phyloP scores from a whole-genome alignment of 2,113 vertebrate genomes.

The Eidolon helvum region DNA sequence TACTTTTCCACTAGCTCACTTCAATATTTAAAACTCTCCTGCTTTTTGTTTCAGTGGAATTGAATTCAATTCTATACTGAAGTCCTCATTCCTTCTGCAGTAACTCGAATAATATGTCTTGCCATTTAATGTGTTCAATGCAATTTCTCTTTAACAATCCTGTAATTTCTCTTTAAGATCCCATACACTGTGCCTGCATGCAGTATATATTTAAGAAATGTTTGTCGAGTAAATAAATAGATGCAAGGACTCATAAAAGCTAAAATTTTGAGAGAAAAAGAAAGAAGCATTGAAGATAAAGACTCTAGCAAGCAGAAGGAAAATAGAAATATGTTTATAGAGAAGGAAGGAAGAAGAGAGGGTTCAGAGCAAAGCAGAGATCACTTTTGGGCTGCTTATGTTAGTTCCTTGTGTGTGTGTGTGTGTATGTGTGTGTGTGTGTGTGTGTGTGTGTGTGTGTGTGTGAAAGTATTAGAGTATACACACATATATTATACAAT shows the following conservation, averaged over 20 bases:
- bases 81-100: not conserved
- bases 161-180: not conserved
- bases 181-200: not conserved
- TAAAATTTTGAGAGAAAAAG: not conserved
- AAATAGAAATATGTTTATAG: not conserved
- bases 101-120: not conserved
- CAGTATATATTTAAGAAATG: not conserved
- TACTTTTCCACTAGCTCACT: not conserved
- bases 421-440: not conserved
- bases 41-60: not conserved
- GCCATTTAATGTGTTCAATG: not conserved
- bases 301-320: not conserved
- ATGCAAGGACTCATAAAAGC: not conserved
- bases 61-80: not conserved
- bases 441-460: not conserved
- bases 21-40: not conserved
- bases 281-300: not conserved
- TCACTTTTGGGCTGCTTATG: not conserved
- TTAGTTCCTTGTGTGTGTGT: not conserved
- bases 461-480: not conserved
- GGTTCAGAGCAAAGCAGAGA: not conserved
- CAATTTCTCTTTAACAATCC: not conserved
- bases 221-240: not conserved
- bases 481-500: not conserved
- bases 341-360: not conserved